Conservation (phyloP, 2,113 vertebrate genomes). For the Chlamydotis undulata region DNA sequence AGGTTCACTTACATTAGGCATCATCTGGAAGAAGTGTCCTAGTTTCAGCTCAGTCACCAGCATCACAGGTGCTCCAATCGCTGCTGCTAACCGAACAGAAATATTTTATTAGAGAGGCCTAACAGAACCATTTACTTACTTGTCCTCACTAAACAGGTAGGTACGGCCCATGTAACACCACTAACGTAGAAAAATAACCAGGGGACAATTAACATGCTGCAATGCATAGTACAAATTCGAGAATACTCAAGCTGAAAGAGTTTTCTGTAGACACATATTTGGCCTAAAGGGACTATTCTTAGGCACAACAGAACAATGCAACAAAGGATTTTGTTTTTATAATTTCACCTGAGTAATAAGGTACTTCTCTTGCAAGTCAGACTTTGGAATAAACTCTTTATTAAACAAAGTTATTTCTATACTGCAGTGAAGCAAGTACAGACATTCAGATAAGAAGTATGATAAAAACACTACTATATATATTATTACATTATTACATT, state of each 20-base stretch:
- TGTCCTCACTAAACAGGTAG: neutral
- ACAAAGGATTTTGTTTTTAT: neutral
- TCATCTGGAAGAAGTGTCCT: constrained; percentile 39
- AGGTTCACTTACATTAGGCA: constrained; percentile 70
- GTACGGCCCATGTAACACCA: neutral
- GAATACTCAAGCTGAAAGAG: neutral
- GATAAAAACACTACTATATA: neutral
- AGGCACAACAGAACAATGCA: neutral
- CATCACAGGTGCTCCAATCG: constrained; percentile 67
- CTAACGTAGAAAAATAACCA: neutral
- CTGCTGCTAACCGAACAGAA: constrained; percentile 72
- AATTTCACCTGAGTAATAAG: neutral
- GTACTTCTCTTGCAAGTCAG: neutral
- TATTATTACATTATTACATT: neutral
- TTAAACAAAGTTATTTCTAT: neutral
- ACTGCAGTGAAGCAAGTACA: neutral
- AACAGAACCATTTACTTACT: neutral
- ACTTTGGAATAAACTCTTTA: neutral
- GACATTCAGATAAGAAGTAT: neutral
- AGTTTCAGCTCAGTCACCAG: constrained; percentile 60
- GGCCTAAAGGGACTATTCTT: neutral
- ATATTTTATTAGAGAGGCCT: constrained; percentile 27
- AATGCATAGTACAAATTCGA: neutral
- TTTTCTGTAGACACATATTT: neutral
- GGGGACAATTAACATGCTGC: neutral